Conservation (phyloP, 23 tunicate genomes). For the Ascidia mentula region DNA sequence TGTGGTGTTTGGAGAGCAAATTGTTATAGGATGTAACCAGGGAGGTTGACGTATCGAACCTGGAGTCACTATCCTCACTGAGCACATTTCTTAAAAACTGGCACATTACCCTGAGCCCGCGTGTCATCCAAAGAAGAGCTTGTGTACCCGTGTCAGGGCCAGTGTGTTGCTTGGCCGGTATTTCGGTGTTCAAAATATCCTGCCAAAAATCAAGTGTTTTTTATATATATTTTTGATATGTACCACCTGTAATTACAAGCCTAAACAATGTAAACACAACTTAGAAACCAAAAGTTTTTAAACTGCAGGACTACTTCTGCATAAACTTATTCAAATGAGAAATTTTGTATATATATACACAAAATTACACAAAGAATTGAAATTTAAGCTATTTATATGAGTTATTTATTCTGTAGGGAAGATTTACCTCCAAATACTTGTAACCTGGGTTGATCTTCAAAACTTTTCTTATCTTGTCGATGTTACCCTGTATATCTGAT, state of each 20-base stretch:
- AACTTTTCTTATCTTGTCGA: constrained; percentile 33
- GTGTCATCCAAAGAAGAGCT: constrained; percentile 58
- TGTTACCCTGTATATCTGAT: constrained; percentile 38
- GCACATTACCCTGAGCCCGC: constrained; percentile 43
- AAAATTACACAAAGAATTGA: not conserved
- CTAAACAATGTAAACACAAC: not conserved
- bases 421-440: constrained; percentile 25
- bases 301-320: no score
- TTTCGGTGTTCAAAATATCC: constrained; percentile 41
- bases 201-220: not conserved
- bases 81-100: constrained; percentile 22
- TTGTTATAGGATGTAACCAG: constrained; percentile 31
- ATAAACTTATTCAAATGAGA: no score
- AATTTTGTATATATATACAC: not conserved
- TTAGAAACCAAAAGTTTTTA: no score
- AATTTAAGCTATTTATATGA: no score
- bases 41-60: constrained; percentile 16
- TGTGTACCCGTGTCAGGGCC: constrained; percentile 60
- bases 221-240: not conserved
- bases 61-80: constrained; percentile 10
- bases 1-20: constrained; percentile 50
- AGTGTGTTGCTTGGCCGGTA: constrained; percentile 22
- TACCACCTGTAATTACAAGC: not conserved
- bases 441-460: not conserved
- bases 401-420: not conserved